phyloP scores from a whole-genome alignment of 2,797 vertebrate species.

The Holocentrus rufus region DNA sequence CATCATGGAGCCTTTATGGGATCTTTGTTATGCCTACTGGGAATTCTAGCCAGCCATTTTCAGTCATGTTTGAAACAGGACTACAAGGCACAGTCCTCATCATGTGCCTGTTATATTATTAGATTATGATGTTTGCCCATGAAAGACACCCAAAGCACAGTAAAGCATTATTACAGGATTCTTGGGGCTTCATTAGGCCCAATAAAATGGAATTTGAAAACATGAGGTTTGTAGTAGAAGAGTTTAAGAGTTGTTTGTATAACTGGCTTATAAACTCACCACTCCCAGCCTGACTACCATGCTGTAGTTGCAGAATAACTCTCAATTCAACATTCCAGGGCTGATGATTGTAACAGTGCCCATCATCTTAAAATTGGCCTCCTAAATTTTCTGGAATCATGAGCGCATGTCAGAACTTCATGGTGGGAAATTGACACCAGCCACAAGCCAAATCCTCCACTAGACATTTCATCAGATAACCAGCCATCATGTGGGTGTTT shows the following conservation, averaged over 20 bases:
- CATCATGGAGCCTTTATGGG: neutral
- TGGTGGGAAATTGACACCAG: conserved; percentile 10
- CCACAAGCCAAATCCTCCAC: conserved; percentile 4
- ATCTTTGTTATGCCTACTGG: neutral
- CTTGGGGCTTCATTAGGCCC: neutral
- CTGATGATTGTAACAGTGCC: conserved; percentile 19
- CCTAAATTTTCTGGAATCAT: conserved; percentile 37
- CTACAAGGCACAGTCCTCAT: neutral
- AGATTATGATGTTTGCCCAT: neutral
- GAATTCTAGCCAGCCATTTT: neutral
- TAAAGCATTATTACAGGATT: neutral
- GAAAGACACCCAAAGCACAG: neutral
- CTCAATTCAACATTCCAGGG: conserved; percentile 16
- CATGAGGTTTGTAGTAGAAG: conserved; percentile 14
- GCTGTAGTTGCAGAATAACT: neutral
- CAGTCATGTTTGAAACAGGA: neutral
- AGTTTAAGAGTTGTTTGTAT: conserved; percentile 14
- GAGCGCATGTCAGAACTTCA: conserved; percentile 13
- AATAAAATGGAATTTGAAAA: conserved; percentile 12
- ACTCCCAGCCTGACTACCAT: neutral
- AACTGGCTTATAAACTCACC: conserved; percentile 29
- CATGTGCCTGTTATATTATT: neutral
- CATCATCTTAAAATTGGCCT: conserved; percentile 15
- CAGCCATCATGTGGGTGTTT: neutral
- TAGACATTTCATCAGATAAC: neutral